Evolutionary conservation across 2,113 vertebrate genomes (phyloP), one percentile per base, ranked within the genome.

Genomic region (Pardalotus punctatus): DNA sequence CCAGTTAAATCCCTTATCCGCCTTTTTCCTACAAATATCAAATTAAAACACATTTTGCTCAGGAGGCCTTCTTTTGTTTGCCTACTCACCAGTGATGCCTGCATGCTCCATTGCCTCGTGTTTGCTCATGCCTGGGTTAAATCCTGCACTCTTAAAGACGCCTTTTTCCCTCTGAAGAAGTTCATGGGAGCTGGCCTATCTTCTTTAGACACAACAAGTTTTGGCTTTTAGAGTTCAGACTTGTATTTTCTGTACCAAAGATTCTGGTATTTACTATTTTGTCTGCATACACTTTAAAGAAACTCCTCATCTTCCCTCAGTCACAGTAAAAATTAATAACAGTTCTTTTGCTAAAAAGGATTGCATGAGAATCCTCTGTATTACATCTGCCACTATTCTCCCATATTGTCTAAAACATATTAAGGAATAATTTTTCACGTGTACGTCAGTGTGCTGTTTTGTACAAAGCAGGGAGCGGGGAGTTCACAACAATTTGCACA

Each of bases 21-120:
- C 3, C 4, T 35, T 92, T 94, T 81, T 69, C 48, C 69, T 79
- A 24, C 43, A 89, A 93, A 87, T 84, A 88, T 78, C 69, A 94
- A 92, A 83, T 84, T 84, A 94, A 95, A 97, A 43, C 65, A 81
- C 31, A 31, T 91, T 96, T 94, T 92, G 47, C 86, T 94, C 81
- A 70, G 35, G 82, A 82, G 67, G 25, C 50, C 50, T 48, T 40
- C 48, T 91, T 91, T 88, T 88, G 57, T 91, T 93, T 81, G 12
- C 48, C 62, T 64, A 10, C 60, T 81, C 47, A 76, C 28, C 36
- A 87, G 40, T 8, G 3, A 71, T 11, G 28, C 36, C 67, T 84
- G 48, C 25, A 65, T 57, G 57, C 69, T 91, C 65, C 61, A 72
- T 48, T 95, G 73, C 65, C 36, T 69, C 67, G 28, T 40, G 33